phyloP scores from a whole-genome alignment of 1,140 invertebrate species.

The Meloidogyne exigua region DNA sequence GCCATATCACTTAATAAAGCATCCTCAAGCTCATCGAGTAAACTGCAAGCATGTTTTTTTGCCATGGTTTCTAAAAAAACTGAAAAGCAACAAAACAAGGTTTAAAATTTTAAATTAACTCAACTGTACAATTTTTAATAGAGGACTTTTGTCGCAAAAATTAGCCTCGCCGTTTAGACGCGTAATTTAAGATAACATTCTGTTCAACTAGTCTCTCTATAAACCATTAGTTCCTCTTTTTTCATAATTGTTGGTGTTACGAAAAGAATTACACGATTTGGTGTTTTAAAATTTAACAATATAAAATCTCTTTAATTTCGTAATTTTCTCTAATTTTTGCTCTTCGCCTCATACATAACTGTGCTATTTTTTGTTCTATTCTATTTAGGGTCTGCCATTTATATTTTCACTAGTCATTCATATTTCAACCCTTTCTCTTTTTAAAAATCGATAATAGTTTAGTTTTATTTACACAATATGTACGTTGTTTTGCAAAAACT shows the following conservation, averaged over 20 bases:
- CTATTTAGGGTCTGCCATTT: neutral
- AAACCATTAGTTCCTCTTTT: neutral
- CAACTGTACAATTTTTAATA: no score
- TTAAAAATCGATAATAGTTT: neutral
- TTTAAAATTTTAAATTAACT: no score
- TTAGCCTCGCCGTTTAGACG: no score
- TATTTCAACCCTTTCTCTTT: neutral
- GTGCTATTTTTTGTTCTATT: neutral
- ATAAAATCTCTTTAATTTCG: neutral
- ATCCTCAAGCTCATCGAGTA: no score
- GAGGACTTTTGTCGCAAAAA: no score
- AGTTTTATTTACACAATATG: neutral
- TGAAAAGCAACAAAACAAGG: no score
- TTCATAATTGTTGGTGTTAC: neutral
- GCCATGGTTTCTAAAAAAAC: no score
- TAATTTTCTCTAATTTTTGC: neutral
- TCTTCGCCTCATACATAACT: neutral
- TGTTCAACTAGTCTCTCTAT: no score
- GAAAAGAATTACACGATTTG: neutral
- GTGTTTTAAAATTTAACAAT: neutral
- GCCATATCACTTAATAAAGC: no score
- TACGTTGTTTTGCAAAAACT: neutral
- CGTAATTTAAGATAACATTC: no score
- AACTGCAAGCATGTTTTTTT: no score
- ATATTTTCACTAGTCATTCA: neutral